Evolutionary conservation across 2,113 vertebrate species (phyloP).

Genomic region (Clarias magur): DNA sequence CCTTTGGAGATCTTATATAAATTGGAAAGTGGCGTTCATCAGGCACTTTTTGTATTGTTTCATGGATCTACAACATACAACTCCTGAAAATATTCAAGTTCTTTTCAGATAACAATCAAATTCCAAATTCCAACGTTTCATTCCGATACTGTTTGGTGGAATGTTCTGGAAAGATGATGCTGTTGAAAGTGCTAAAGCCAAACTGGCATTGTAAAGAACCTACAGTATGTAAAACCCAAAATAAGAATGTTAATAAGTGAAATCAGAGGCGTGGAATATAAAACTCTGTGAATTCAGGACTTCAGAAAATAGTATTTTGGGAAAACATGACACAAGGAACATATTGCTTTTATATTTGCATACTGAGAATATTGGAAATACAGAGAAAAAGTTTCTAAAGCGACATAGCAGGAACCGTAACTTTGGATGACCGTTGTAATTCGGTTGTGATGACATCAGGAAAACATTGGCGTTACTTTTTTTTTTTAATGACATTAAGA

Average conservation of each 20-base stretch:
- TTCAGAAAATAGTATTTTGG: neutral
- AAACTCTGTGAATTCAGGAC: neutral
- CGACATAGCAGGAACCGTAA: too few species aligned
- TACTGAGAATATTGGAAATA: neutral
- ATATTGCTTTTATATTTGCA: too few species aligned
- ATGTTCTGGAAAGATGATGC: slow-evolving; percentile 7
- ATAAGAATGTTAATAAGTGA: neutral
- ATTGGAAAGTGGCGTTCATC: slow-evolving; percentile 4
- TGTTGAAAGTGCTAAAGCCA: neutral
- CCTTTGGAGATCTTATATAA: neutral
- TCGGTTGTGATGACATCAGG: too few species aligned
- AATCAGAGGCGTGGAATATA: neutral
- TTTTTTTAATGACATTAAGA: too few species aligned
- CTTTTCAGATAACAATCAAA: neutral
- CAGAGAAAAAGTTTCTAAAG: too few species aligned
- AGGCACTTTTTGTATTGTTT: neutral
- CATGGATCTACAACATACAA: neutral
- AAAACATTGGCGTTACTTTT: too few species aligned
- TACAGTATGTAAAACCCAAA: too few species aligned
- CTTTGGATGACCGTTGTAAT: too few species aligned
- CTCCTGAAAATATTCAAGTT: slow-evolving; percentile 7
- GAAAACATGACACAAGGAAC: neutral
- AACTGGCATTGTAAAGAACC: neutral
- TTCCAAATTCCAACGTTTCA: neutral
- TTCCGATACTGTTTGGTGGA: neutral